Base-by-base conservation (phyloP, 2,113 vertebrate genomes). In the Oreochromis niloticus region DNA sequence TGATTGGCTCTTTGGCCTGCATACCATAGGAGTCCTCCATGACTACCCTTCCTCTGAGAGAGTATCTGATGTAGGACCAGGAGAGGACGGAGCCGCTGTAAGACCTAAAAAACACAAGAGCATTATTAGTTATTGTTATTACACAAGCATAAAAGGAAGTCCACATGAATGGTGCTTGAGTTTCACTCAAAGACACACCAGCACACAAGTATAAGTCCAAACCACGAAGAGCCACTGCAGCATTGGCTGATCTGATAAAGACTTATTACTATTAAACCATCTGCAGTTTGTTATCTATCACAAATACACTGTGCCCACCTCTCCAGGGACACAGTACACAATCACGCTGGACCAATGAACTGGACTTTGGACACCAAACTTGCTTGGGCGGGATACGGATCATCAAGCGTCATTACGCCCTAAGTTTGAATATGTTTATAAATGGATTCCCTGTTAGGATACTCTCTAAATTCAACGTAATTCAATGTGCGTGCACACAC, bases 31-130 rank as follows among this genome's bases (percentile, higher is more conserved):
- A 8, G 43, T 88, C 83, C 66, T 88, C 87, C 79, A 88, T 9
- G 17, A 88, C 14, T 4, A 36, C 36, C 2, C 13, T 19, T 7
- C 79, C 80, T 17, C 12, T 32, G 16, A 24, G 4, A 12, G 83
- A 82, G 80, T 63, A 88, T 36, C 22, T 78, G 79, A 88, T 66
- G 83, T 82, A 3, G 87, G 87, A 85, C 87, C 87, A 88, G 87
- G 17, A 82, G 46, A 88, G 87, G 19, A 48, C 1, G 1, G 83
- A 82, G 9, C 87, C 87, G 1, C 7, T 68, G 54, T 63, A 48
- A 6, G 46, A 16, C 79, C 83, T 85, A 7, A 22, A 22, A 82
- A 61, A 61, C 32, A 81, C 10, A 85, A 24, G 32, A 17, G 1
- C 16, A 13, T 54, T 85, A 12, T 39, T 46, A 12, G 24, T 5